Conservation (phyloP, 2,113 vertebrate species). For the Neolamprologus hecqui region DNA sequence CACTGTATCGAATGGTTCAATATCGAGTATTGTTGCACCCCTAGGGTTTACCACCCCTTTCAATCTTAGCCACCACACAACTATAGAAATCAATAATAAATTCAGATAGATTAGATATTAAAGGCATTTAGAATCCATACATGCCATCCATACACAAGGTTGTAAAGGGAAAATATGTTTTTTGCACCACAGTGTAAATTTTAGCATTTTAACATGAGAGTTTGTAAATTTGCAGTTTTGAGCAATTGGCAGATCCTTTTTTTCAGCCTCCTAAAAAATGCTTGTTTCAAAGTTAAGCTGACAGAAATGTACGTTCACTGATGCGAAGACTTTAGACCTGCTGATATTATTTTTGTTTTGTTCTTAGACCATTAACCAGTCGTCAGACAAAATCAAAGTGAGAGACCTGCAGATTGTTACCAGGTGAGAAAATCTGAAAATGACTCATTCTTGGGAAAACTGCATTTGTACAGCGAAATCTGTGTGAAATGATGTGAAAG, state of each 20-base stretch:
- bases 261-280: not conserved
- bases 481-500: not conserved
- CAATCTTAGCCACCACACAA: not conserved
- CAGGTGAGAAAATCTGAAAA: slow-evolving; percentile 64
- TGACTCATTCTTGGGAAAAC: not conserved
- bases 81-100: not conserved
- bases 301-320: not conserved
- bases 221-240: not conserved
- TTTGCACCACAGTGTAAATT: not conserved
- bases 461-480: not conserved
- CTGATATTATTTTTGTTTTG: not conserved
- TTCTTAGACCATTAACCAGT: slow-evolving; percentile 82
- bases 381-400: slow-evolving; percentile 90
- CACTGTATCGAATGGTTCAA: too few relatives aligned
- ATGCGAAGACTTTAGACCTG: not conserved
- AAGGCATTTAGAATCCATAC: not conserved
- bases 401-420: slow-evolving; percentile 92
- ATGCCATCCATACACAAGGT: not conserved
- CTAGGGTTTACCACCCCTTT: not conserved
- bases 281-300: not conserved
- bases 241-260: not conserved
- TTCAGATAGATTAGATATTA: not conserved
- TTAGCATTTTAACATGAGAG: not conserved
- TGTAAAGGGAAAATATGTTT: not conserved
- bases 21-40: too few relatives aligned